Conservation (phyloP, 2,888 invertebrate species). For the Tetrapedia diversipes region DNA sequence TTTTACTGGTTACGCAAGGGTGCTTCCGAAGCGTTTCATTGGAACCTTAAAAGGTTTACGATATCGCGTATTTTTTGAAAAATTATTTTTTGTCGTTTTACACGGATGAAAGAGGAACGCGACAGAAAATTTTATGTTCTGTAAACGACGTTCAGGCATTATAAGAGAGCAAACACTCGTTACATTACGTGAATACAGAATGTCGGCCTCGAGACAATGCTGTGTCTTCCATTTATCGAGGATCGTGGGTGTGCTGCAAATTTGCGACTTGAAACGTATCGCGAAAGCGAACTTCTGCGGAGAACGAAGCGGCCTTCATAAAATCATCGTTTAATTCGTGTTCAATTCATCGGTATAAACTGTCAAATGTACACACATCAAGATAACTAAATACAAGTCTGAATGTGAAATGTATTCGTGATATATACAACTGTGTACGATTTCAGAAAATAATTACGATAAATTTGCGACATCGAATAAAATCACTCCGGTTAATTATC, state of each 20-base stretch:
- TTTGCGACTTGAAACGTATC: constrained; percentile 22
- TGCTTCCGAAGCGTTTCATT: neutral
- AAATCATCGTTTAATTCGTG: neutral
- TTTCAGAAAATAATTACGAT: too few relatives aligned
- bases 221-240: constrained; percentile 35
- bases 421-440: too few relatives aligned
- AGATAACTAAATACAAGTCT: neutral
- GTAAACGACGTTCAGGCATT: constrained; percentile 20
- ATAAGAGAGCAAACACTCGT: constrained; percentile 32
- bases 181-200: constrained; percentile 28
- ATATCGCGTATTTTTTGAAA: neutral
- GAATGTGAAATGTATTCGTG: neutral
- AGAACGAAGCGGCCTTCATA: constrained; percentile 4
- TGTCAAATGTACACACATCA: neutral
- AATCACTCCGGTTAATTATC: too few relatives aligned
- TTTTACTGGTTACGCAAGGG: too few relatives aligned
- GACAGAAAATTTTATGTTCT: constrained; percentile 15
- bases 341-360: neutral
- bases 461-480: too few relatives aligned
- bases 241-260: constrained; percentile 36
- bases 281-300: constrained; percentile 14
- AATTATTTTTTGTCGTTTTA: neutral
- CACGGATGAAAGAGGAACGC: neutral
- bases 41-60: neutral
- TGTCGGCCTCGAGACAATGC: constrained; percentile 38